These are phyloP conservation scores for Leucopternis melanops DNA, from an alignment of 2,113 vertebrate species.

Conservation along the genomic window DNA sequence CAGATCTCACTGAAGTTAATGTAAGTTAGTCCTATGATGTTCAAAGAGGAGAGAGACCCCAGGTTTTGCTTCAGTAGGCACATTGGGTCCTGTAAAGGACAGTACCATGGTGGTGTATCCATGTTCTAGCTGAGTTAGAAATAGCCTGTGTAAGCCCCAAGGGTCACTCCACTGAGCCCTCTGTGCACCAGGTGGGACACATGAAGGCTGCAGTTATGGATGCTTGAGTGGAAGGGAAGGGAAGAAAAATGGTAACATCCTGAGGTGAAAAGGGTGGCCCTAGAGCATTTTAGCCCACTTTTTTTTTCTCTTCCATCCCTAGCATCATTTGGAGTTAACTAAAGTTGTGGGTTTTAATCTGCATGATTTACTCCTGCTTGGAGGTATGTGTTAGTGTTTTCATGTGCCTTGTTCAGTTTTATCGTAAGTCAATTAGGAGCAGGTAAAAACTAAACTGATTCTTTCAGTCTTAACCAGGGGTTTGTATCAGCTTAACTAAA, in stretches of 20 bases:
- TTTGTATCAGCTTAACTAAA: background rate
- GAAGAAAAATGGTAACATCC: background rate
- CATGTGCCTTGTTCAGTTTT: background rate
- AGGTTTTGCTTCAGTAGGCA: background rate
- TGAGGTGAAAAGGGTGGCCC: background rate
- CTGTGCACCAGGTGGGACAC: background rate
- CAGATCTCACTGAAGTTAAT: background rate
- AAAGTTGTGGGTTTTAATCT: background rate
- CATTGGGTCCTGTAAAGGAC: background rate
- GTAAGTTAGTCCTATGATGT: accelerated
- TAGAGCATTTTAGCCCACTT: background rate
- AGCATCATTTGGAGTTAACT: background rate
- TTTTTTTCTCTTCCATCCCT: background rate
- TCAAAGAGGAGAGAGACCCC: background rate
- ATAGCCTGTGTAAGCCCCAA: background rate
- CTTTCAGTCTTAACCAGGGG: background rate
- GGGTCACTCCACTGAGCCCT: background rate
- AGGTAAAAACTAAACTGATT: conserved; percentile 2
- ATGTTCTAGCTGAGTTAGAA: background rate
- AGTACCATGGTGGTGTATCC: too few species aligned
- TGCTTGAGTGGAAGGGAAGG: background rate
- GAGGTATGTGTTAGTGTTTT: background rate
- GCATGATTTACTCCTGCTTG: background rate
- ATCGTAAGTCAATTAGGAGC: background rate
- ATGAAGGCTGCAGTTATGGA: background rate